Evolutionary conservation across 2,113 vertebrate species (phyloP), one percentile per base, ranked within the genome.

Genomic region (Polypterus bichir): DNA sequence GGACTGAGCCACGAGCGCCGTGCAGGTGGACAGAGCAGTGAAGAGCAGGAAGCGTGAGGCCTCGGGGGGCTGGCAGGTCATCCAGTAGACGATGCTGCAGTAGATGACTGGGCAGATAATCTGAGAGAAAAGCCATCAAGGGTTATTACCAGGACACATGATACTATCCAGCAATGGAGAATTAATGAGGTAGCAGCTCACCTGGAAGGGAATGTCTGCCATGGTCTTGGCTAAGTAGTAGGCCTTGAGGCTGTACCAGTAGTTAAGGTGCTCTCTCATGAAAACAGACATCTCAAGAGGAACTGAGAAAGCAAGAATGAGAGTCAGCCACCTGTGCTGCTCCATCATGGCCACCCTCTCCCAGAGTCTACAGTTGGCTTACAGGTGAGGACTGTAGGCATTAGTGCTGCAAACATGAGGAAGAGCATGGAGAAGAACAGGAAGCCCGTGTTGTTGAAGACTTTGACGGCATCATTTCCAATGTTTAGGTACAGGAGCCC

Each of bases 391-490:
- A 99, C 86, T 1, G 96, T 98, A 62, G 96, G 96, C 96, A 99
- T 97, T 64, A 99, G 85, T 1, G 95, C 96, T 0, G 93, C 95
- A 3, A 98, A 99, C 94, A 97, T 99, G 68, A 99, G 90, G 81
- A 99, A 99, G 47, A 99, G 87, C 93, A 99, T 97, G 79, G 96
- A 99, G 86, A 99, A 97, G 86, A 98, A 99, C 74, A 99, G 93
- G 75, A 96, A 99, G 68, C 95, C 94, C 0, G 93, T 98, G 85
- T 98, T 99, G 89, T 97, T 98, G 84, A 98, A 98, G 73, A 97
- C 96, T 69, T 95, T 98, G 86, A 87, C 92, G 57, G 96, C 96
- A 2, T 99, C 96, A 0, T 98, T 88, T 27, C 96, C 96, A 0
- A 97, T 99, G 73, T 96, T 92, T 69, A 98, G 85, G 82, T 99